These are phyloP conservation scores for Anguilla japonica DNA, from an alignment of 2,113 vertebrate genomes.

Conservation along the genomic window DNA sequence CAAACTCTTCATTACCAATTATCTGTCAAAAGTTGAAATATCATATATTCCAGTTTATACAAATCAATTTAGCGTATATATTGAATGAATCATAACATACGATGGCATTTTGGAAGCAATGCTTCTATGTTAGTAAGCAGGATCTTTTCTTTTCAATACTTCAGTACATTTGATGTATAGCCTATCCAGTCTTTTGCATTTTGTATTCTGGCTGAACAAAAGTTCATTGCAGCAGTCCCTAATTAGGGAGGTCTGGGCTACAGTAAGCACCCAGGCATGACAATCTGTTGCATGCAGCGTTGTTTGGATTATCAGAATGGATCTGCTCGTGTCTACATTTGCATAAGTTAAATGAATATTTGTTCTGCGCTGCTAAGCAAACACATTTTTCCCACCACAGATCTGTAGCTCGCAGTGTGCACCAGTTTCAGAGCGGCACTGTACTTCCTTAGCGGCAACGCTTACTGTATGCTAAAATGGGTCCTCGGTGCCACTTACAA, in stretches of 20 bases:
- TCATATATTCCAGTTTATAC: background rate
- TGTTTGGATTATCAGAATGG: constrained; percentile 59
- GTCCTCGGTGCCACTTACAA: background rate
- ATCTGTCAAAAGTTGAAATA: background rate
- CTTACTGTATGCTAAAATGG: background rate
- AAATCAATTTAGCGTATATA: background rate
- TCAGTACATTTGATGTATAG: background rate
- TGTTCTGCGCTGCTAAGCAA: constrained; percentile 51
- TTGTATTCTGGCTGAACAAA: constrained; percentile 34
- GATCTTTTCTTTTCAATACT: background rate
- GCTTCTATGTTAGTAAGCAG: background rate
- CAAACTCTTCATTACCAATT: no score
- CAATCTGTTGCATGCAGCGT: constrained; percentile 52
- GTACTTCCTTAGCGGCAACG: constrained; percentile 15
- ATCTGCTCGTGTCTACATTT: constrained; percentile 46
- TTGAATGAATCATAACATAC: background rate
- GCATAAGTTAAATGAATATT: constrained; percentile 55
- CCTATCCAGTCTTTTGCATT: constrained; percentile 5
- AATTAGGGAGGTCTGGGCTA: constrained; percentile 48
- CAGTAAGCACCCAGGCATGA: constrained; percentile 38
- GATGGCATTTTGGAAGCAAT: background rate
- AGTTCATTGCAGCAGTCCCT: constrained; percentile 35
- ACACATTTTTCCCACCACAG: constrained; percentile 28
- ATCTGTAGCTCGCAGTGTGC: constrained; percentile 13
- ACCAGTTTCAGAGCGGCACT: constrained; percentile 20